These are phyloP conservation scores for Agraylea sexmaculata DNA, from an alignment of 1,140 invertebrate genomes.

Conservation along the genomic window DNA sequence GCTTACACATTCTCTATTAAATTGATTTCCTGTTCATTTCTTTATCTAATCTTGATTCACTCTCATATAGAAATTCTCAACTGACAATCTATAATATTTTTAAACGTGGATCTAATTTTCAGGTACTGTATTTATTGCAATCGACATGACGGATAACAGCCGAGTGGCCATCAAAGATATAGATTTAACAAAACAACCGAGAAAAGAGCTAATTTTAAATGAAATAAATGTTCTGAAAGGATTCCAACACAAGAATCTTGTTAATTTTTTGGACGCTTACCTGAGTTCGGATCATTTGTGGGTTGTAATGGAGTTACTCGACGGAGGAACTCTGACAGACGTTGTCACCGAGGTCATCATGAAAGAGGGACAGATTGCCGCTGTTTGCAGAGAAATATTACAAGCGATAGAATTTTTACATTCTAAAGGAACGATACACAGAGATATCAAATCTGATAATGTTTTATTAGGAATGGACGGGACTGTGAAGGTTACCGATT, in stretches of 20 bases:
- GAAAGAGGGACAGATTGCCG: constrained; percentile 95
- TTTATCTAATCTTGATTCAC: too few species aligned
- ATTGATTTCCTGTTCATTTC: too few species aligned
- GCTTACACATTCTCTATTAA: too few species aligned
- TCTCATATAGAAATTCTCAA: too few species aligned
- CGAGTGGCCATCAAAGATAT: constrained; percentile 94
- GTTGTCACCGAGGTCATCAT: constrained; percentile 96
- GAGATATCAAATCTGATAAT: constrained; percentile 95
- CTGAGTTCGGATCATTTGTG: constrained; percentile 81
- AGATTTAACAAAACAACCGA: constrained; percentile 84
- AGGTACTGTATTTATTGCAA: constrained; percentile 86
- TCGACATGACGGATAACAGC: constrained; percentile 60
- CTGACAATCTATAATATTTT: too few species aligned
- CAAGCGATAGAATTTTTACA: constrained; percentile 89
- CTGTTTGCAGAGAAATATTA: constrained; percentile 84
- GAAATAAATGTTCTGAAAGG: constrained; percentile 91
- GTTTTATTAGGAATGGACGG: constrained; percentile 94
- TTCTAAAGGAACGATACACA: constrained; percentile 79
- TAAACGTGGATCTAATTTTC: too few species aligned
- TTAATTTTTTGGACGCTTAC: constrained; percentile 94
- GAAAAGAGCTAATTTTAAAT: constrained; percentile 89
- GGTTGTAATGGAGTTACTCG: constrained; percentile 91
- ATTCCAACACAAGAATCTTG: constrained; percentile 90
- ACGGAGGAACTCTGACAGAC: constrained; percentile 92
- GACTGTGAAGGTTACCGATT: constrained; percentile 93